phyloP scores from a whole-genome alignment of 2,113 vertebrate genomes.

The Terrapene triunguis region DNA sequence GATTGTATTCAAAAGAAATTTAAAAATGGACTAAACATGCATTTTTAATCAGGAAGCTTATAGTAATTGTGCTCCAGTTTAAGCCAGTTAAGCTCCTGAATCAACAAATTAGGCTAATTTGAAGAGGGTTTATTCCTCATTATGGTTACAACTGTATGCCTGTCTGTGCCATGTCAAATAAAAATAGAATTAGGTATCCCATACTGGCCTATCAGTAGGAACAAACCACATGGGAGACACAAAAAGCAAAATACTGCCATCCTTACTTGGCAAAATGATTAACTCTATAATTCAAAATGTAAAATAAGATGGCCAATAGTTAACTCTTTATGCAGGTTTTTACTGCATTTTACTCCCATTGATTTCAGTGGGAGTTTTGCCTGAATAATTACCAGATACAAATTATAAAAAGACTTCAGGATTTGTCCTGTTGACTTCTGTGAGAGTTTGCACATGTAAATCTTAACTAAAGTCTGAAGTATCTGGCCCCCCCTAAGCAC shows the following conservation, averaged over 20 bases:
- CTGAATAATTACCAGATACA: not conserved
- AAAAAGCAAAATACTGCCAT: too few species aligned
- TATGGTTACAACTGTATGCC: not conserved
- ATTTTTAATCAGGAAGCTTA: not conserved
- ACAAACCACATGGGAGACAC: not conserved
- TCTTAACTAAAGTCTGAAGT: not conserved
- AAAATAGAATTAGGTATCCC: not conserved
- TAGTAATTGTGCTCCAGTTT: not conserved
- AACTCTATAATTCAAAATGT: too few species aligned
- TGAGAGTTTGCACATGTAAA: not conserved
- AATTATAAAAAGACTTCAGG: not conserved
- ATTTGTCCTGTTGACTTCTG: not conserved
- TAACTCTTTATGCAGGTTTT: not conserved
- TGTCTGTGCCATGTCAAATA: not conserved
- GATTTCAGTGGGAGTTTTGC: too few species aligned
- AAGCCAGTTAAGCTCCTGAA: not conserved
- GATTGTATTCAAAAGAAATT: not conserved
- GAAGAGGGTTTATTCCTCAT: not conserved
- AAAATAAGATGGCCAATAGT: not conserved
- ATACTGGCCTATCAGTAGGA: not conserved
- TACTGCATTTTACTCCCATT: not conserved
- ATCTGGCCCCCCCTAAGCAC: not conserved
- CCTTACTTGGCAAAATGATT: too few species aligned
- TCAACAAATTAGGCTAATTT: not conserved
- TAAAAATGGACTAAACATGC: not conserved